Evolutionary conservation across 2,113 vertebrate species (phyloP).

Genomic region (Nanorana parkeri): DNA sequence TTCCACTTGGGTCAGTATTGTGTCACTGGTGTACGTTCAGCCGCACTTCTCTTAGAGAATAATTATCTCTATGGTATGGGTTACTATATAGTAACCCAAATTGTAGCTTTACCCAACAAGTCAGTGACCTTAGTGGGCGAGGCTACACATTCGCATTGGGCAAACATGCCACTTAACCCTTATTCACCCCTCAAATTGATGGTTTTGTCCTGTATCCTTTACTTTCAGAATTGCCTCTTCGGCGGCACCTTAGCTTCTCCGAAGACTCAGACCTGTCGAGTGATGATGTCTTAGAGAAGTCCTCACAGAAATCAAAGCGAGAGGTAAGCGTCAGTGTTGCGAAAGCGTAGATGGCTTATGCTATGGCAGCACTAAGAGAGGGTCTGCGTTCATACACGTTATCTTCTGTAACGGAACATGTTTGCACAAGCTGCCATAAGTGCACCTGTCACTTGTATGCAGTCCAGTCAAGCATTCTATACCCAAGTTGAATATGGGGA

Average conservation of each 20-base stretch:
- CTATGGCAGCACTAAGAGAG: neutral
- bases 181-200: too few relatives aligned
- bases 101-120: too few relatives aligned
- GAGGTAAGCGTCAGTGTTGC: constrained; percentile 76
- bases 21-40: too few relatives aligned
- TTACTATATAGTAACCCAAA: too few relatives aligned
- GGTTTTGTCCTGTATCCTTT: neutral
- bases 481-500: too few relatives aligned
- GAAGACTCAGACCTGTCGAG: constrained; percentile 97
- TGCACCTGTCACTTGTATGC: neutral
- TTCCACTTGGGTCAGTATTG: too few relatives aligned
- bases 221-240: constrained; percentile 82
- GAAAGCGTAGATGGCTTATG: neutral
- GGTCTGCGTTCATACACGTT: too few relatives aligned
- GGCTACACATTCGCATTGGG: too few relatives aligned
- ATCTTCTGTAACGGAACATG: neutral
- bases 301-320: constrained; percentile 91
- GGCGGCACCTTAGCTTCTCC: constrained; percentile 90
- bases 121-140: too few relatives aligned
- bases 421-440: neutral
- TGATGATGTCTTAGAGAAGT: constrained; percentile 89
- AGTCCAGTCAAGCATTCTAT: neutral
- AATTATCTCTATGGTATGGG: too few relatives aligned
- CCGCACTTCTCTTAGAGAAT: too few relatives aligned
- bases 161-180: too few relatives aligned